phyloP scores from a whole-genome alignment of 2,888 invertebrate genomes.

The Bombylius discolor region DNA sequence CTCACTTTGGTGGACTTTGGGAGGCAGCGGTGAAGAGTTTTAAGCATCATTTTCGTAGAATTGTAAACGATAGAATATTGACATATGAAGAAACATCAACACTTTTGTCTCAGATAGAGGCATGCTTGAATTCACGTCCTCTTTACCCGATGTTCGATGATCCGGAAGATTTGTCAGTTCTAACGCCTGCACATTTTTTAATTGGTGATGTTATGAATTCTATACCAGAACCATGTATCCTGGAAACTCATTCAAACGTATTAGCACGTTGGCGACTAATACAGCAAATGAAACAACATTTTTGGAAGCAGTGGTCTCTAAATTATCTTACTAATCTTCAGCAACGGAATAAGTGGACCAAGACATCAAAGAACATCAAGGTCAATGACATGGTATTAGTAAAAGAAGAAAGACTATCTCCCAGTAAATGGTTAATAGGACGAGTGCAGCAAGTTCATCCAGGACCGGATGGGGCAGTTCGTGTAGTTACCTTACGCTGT shows the following conservation, averaged over 20 bases:
- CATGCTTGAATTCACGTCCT: neutral
- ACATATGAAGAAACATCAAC: conserved; percentile 3
- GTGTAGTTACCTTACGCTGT: too few relatives aligned
- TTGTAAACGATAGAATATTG: neutral
- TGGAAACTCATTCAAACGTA: too few relatives aligned
- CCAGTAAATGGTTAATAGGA: too few relatives aligned
- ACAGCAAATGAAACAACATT: too few relatives aligned
- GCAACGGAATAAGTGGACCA: conserved; percentile 18
- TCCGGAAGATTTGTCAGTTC: neutral
- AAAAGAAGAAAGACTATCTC: too few relatives aligned
- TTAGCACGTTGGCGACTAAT: too few relatives aligned
- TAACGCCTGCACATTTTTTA: conserved; percentile 1
- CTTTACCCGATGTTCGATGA: neutral
- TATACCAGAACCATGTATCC: neutral
- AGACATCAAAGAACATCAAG: conserved; percentile 7
- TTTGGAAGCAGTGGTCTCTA: conserved; percentile 12
- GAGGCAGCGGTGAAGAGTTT: too few relatives aligned
- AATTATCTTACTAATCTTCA: conserved; percentile 20
- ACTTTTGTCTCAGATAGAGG: neutral
- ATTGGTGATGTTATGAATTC: neutral
- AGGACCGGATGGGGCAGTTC: too few relatives aligned
- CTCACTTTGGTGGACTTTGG: conserved; percentile 22
- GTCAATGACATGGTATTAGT: too few relatives aligned
- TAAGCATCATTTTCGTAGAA: neutral
- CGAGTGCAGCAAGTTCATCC: too few relatives aligned